These are phyloP conservation scores for Sphecodes monilicornis DNA, from an alignment of 2,888 invertebrate species.

Conservation along the genomic window DNA sequence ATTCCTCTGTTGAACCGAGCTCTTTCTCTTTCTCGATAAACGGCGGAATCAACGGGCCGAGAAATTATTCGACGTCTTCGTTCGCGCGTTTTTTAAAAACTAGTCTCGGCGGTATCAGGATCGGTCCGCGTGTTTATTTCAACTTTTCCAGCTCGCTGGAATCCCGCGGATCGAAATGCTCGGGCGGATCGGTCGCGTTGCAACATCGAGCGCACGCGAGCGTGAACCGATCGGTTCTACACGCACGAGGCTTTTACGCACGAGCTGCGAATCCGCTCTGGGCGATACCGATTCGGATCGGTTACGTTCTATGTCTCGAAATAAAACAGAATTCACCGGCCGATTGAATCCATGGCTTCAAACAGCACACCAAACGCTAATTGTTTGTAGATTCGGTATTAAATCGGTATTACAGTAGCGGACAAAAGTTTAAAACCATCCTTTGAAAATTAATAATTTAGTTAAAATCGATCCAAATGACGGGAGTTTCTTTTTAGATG, in stretches of 20 bases:
- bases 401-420: too few relatives aligned
- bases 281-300: not conserved
- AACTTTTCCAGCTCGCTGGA: not conserved
- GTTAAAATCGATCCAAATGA: too few relatives aligned
- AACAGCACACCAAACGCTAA: not conserved
- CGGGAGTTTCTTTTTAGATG: too few relatives aligned
- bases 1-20: slow-evolving; percentile 16
- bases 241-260: slow-evolving; percentile 28
- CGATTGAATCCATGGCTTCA: not conserved
- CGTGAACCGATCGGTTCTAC: slow-evolving; percentile 3
- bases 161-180: slow-evolving; percentile 9
- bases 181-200: slow-evolving; percentile 25
- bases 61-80: not conserved
- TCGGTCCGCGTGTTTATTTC: not conserved
- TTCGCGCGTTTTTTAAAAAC: not conserved
- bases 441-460: too few relatives aligned
- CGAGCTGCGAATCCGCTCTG: slow-evolving; percentile 18
- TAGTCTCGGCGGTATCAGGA: not conserved
- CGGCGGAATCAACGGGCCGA: slow-evolving; percentile 10
- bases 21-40: slow-evolving; percentile 11
- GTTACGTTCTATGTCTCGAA: not conserved
- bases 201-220: slow-evolving; percentile 20
- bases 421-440: too few relatives aligned
- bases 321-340: slow-evolving; percentile 5
- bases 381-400: not conserved